Conservation (phyloP, 2,888 invertebrate species). For the Drosophila quinaria region DNA sequence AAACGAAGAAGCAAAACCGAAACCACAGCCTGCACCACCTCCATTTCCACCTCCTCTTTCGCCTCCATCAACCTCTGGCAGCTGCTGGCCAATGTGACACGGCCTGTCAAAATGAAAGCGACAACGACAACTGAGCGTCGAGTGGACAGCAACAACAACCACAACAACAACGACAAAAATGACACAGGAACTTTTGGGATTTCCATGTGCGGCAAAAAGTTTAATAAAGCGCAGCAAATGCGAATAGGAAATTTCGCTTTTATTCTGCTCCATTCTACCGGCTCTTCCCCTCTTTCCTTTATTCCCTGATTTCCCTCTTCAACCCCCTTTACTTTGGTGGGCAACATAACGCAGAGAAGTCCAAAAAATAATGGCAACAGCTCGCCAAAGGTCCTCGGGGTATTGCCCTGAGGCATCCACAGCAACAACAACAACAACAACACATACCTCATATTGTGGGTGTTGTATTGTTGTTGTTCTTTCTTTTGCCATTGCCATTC, state of each 20-base stretch:
- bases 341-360: constrained; percentile 56
- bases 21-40: constrained; percentile 34
- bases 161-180: constrained; percentile 59
- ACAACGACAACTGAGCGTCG: constrained; percentile 66
- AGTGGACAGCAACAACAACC: constrained; percentile 34
- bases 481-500: constrained; percentile 46
- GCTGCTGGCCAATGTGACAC: constrained; percentile 61
- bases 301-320: not conserved
- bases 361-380: constrained; percentile 79
- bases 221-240: constrained; percentile 82
- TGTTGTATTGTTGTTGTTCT: constrained; percentile 39
- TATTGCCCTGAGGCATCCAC: constrained; percentile 61
- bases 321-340: constrained; percentile 29
- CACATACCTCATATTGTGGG: constrained; percentile 37
- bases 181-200: constrained; percentile 82
- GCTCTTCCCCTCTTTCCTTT: not conserved
- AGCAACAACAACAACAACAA: constrained; percentile 7
- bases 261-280: constrained; percentile 49
- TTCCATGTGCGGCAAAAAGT: constrained; percentile 73
- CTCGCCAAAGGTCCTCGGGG: constrained; percentile 81
- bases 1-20: constrained; percentile 13
- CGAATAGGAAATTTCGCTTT: constrained; percentile 80
- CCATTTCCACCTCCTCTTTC: constrained; percentile 8
- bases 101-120: constrained; percentile 76
- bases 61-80: constrained; percentile 33